These are phyloP conservation scores for Dipodomys stephensi DNA, from an alignment of 2,113 vertebrate genomes.

Conservation along the genomic window DNA sequence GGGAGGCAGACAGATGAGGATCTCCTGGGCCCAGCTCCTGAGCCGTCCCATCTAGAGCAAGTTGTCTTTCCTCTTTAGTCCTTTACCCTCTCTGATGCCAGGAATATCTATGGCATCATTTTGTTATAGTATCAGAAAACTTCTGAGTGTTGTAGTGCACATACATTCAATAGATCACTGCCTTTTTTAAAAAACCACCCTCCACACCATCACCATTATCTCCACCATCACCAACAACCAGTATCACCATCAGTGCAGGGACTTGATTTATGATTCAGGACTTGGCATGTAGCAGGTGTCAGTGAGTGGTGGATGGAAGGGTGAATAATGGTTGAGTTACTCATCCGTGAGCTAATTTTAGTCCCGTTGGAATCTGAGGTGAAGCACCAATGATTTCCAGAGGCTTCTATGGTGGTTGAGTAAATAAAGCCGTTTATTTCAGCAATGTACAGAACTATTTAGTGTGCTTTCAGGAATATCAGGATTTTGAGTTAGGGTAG, in stretches of 20 bases:
- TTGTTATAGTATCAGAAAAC: neutral
- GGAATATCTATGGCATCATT: neutral
- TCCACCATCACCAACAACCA: neutral
- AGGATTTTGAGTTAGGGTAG: neutral
- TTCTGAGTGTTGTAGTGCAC: neutral
- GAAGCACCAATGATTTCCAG: neutral
- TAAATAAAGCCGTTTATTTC: neutral
- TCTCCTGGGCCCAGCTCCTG: neutral
- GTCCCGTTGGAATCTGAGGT: neutral
- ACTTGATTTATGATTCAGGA: neutral
- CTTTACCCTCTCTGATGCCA: neutral
- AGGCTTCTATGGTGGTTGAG: neutral
- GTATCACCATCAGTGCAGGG: neutral
- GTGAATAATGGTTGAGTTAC: neutral
- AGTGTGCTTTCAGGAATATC: neutral
- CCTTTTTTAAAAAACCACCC: neutral
- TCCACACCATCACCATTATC: neutral
- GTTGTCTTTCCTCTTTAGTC: neutral
- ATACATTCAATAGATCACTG: neutral
- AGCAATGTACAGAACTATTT: neutral
- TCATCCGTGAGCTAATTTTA: neutral
- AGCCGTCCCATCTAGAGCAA: conserved; percentile 12
- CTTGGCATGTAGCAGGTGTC: neutral
- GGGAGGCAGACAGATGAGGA: neutral
- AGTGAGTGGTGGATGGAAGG: neutral